Percentiles rank a stretch among this genome's conserved stretches.
Conservation (phyloP, 1,140 invertebrate species). For the Mylabris phalerata region DNA sequence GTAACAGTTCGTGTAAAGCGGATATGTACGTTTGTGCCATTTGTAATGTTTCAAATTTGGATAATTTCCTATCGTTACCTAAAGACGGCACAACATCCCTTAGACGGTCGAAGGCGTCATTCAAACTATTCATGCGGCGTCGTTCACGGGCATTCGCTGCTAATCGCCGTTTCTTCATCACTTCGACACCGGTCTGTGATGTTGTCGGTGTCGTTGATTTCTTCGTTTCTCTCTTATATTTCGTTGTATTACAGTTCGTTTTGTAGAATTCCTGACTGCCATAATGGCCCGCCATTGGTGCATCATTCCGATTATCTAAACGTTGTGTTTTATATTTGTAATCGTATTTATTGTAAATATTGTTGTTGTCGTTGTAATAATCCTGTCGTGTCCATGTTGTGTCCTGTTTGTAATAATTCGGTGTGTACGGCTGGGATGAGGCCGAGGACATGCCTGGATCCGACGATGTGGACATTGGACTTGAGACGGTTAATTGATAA, state of each 20-base stretch:
- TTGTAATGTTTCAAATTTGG: constrained; percentile 75
- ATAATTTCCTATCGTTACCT: constrained; percentile 66
- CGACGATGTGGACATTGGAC: constrained; percentile 30
- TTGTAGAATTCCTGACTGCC: constrained; percentile 32
- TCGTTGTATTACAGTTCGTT: constrained; percentile 18
- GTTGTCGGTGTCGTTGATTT: not conserved
- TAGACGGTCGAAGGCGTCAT: constrained; percentile 69
- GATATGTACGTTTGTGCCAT: constrained; percentile 78
- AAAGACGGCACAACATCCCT: constrained; percentile 68
- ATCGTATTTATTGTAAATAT: constrained; percentile 35
- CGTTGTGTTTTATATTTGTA: constrained; percentile 24
- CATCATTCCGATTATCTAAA: not conserved
- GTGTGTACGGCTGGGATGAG: constrained; percentile 34
- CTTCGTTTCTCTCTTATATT: constrained; percentile 14
- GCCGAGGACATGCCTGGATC: constrained; percentile 34
- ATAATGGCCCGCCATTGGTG: constrained; percentile 14
- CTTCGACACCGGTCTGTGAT: constrained; percentile 20
- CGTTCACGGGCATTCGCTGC: constrained; percentile 69
- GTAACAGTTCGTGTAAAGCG: constrained; percentile 56
- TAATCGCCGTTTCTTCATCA: constrained; percentile 49
- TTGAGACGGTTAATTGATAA: constrained; percentile 30
- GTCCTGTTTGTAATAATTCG: constrained; percentile 30
- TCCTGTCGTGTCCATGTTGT: constrained; percentile 22
- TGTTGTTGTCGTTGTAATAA: constrained; percentile 39
- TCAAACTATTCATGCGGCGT: constrained; percentile 68